Base-by-base conservation (phyloP, 2,888 invertebrate genomes). In the Steromphala cineraria region DNA sequence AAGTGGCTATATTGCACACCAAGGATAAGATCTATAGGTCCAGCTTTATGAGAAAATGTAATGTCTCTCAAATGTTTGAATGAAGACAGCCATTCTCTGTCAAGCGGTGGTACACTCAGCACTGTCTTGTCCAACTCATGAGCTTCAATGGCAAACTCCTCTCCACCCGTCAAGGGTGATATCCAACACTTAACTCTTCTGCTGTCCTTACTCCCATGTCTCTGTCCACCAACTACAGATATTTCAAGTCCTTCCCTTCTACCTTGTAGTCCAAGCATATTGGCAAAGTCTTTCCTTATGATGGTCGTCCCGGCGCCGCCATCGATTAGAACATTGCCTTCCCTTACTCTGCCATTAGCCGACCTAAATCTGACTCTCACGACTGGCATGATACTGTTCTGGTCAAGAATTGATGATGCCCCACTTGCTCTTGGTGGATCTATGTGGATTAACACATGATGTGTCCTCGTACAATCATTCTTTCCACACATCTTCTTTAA, bases 101-200 rank as follows among this genome's bases (percentile, higher is more conserved):
- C 53, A 15, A 76, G 31, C 3, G 80, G 52, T 2, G 67, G 67
- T 8, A 80, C 76, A 74, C 56, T 78, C 17, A 71, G 53, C n/a
- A 81, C 55, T n/a, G 81, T 81, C 40, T 81, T 81, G 19, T 81
- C 71, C 17, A 77, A 67, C 21, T 78, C 81, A 53, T 81, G 77
- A 17, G 81, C 81, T 36, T 81, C 81, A n/a, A 81, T 31, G 15
- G 19, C 40, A n/a, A 62, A 81, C 55, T 81, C 81, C 55, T 81
- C 78, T 3, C 36, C 78, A 19, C 53, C 55, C 5, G 15, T 17
- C 4, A 81, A 5, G 5, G 77, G 46, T 24, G 78, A 81, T 52
- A 78, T 67, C 31, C 36, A 74, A 36, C 77, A 78, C 40, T 81
- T 78, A 15, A 76, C 52, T 76, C 80, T 28, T 21, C 56, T 53